Conservation (phyloP, 2,888 invertebrate genomes). For the Lasioglossum lativentre region DNA sequence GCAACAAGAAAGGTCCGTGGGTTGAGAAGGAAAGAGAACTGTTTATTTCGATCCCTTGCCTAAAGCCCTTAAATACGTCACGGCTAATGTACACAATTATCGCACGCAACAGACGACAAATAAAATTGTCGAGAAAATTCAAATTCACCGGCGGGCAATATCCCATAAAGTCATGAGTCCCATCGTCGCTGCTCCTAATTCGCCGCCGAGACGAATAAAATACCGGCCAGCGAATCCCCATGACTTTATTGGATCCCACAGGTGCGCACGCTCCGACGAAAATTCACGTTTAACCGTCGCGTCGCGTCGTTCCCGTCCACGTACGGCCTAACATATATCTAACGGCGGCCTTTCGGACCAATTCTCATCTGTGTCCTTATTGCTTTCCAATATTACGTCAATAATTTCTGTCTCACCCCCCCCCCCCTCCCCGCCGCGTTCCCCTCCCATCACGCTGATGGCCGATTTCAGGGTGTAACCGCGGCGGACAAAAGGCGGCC, state of each 20-base stretch:
- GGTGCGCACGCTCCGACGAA: conserved; percentile 46
- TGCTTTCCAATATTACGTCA: conserved; percentile 72
- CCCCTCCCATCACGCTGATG: conserved; percentile 25
- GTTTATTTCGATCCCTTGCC: neutral
- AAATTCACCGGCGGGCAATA: neutral
- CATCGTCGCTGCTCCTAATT: conserved; percentile 40
- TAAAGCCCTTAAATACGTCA: neutral
- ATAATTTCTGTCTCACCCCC: conserved; percentile 62
- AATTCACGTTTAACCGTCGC: conserved; percentile 56
- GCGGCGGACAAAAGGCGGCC: conserved; percentile 41
- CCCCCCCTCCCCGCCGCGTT: conserved; percentile 29
- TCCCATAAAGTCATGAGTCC: neutral
- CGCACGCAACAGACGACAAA: neutral
- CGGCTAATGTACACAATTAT: neutral
- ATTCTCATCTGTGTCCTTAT: conserved; percentile 70
- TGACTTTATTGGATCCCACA: conserved; percentile 62
- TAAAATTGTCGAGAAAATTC: neutral
- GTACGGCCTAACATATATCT: conserved; percentile 65
- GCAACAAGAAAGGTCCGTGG: neutral
- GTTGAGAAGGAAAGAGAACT: neutral
- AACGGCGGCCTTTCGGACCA: conserved; percentile 60
- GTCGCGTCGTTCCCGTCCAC: conserved; percentile 35
- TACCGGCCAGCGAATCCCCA: conserved; percentile 39
- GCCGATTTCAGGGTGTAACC: conserved; percentile 51
- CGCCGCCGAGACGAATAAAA: conserved; percentile 38